Percentiles rank a stretch among this genome's conserved stretches.
Conservation (phyloP, 2,888 invertebrate species). For the Heliconius sara region DNA sequence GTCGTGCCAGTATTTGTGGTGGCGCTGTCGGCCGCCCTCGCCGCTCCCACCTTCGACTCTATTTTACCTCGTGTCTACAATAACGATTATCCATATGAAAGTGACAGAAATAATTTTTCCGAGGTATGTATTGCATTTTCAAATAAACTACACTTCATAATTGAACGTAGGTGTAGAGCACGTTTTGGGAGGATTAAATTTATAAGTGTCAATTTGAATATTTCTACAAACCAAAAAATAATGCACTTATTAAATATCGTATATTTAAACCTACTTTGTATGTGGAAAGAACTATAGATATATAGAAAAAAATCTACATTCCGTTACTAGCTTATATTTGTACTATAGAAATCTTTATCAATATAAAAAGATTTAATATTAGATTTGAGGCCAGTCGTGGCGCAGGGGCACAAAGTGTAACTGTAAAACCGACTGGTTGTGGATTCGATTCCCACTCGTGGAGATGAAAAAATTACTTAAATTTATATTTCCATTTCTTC, state of each 20-base stretch:
- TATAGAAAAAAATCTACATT: neutral
- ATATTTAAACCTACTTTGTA: neutral
- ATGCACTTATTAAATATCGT: neutral
- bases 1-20: slow-evolving; percentile 63
- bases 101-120: slow-evolving; percentile 40
- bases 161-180: neutral
- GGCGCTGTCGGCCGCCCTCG: slow-evolving; percentile 62
- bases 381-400: too few relatives aligned
- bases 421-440: too few relatives aligned
- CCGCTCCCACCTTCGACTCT: slow-evolving; percentile 59
- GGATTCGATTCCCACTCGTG: too few relatives aligned
- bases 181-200: neutral
- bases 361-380: neutral
- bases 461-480: too few relatives aligned
- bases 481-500: too few relatives aligned
- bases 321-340: neutral
- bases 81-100: slow-evolving; percentile 60
- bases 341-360: neutral
- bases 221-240: neutral
- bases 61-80: slow-evolving; percentile 29
- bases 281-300: neutral
- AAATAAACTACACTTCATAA: too few relatives aligned
- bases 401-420: too few relatives aligned
- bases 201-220: neutral
- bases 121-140: slow-evolving; percentile 42